phyloP scores from a whole-genome alignment of 1,140 invertebrate species.

The Drosophila bocqueti region DNA sequence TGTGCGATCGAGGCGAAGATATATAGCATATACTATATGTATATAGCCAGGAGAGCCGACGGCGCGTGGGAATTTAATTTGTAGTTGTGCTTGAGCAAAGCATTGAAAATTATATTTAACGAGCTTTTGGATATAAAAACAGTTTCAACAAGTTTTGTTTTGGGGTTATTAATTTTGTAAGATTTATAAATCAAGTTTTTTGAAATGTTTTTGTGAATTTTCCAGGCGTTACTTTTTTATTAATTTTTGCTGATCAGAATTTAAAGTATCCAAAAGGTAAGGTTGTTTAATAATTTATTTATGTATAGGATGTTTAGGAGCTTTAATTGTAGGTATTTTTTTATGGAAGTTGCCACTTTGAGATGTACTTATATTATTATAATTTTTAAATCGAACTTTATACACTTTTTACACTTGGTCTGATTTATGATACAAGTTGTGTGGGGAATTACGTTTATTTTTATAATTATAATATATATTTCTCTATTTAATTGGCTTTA shows the following conservation, averaged over 20 bases:
- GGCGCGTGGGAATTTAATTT: constrained; percentile 60
- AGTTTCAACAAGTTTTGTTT: not conserved
- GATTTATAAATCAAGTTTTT: constrained; percentile 1
- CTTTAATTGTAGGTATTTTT: constrained; percentile 30
- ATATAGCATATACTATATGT: constrained; percentile 18
- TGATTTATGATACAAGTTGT: constrained; percentile 60
- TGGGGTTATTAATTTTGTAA: constrained; percentile 1
- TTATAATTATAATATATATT: constrained; percentile 38
- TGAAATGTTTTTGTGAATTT: not conserved
- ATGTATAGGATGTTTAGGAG: constrained; percentile 25
- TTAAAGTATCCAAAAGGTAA: not conserved
- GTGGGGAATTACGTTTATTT: constrained; percentile 32
- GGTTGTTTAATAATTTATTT: not conserved
- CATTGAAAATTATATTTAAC: not conserved
- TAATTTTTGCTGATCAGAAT: constrained; percentile 5
- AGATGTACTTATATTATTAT: constrained; percentile 23
- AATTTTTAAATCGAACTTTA: constrained; percentile 20
- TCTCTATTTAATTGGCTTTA: constrained; percentile 63
- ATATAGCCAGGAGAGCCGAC: constrained; percentile 52
- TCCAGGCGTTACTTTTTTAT: not conserved
- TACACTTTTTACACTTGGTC: constrained; percentile 66
- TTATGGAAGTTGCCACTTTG: constrained; percentile 22
- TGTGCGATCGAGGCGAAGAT: constrained; percentile 45
- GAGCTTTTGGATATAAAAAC: not conserved
- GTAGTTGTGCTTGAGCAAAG: constrained; percentile 9